Conservation (phyloP, 2,113 vertebrate species). For the Chlorocebus sabaeus region DNA sequence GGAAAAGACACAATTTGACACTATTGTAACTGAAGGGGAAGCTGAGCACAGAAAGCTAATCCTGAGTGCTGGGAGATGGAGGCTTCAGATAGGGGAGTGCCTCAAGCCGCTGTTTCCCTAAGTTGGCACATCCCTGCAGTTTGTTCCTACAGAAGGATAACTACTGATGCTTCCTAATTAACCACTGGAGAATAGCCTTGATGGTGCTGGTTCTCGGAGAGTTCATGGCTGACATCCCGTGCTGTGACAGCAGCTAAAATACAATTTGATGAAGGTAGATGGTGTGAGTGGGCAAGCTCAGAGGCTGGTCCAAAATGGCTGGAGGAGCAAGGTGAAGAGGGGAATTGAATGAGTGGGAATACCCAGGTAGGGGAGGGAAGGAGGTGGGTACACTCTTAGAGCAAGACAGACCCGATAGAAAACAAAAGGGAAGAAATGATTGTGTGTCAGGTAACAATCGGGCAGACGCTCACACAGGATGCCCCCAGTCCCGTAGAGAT, state of each 20-base stretch:
- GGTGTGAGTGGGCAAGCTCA: slow-evolving; percentile 37
- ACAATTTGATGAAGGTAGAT: not conserved
- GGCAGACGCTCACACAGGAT: not conserved
- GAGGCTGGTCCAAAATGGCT: not conserved
- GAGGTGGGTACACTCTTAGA: not conserved
- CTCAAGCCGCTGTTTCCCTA: not conserved
- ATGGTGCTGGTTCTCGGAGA: slow-evolving; percentile 47
- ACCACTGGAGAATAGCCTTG: slow-evolving; percentile 35
- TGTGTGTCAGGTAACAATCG: slow-evolving; percentile 40
- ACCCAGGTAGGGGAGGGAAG: not conserved
- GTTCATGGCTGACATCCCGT: slow-evolving; percentile 48
- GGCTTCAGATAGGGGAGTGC: not conserved
- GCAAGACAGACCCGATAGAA: not conserved
- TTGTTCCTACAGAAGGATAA: slow-evolving; percentile 29
- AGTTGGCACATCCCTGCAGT: slow-evolving; percentile 30
- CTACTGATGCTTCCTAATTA: slow-evolving; percentile 67
- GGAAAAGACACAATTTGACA: not conserved
- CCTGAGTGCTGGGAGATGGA: not conserved
- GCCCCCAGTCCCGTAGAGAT: fast-evolving
- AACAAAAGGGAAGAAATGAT: not conserved
- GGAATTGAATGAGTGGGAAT: not conserved
- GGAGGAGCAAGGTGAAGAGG: not conserved
- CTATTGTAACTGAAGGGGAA: not conserved
- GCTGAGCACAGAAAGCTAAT: not conserved
- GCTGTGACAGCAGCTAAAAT: slow-evolving; percentile 60